phyloP scores from a whole-genome alignment of 2,113 vertebrate genomes.

The Poeciliopsis retropinna region DNA sequence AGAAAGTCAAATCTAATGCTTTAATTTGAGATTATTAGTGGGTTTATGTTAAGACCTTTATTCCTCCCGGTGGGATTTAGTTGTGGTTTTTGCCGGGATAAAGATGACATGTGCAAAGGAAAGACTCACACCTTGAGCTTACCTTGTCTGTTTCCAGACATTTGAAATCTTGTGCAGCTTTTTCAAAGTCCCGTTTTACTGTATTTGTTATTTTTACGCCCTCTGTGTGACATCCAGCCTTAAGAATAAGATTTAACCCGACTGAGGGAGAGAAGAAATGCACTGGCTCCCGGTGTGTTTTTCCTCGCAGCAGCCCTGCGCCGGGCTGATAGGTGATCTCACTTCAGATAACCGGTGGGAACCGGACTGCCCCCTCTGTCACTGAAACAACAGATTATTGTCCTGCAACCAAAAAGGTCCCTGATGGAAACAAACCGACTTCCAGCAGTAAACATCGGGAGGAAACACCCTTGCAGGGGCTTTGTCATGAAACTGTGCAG shows the following conservation, averaged over 20 bases:
- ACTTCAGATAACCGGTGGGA: slow-evolving; percentile 63
- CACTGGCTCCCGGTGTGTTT: slow-evolving; percentile 38
- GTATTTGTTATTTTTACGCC: neutral
- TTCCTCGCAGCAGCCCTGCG: slow-evolving; percentile 24
- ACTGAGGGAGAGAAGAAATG: slow-evolving; percentile 20
- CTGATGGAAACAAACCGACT: slow-evolving; percentile 34
- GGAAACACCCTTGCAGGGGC: slow-evolving; percentile 44
- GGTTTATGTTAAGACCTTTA: neutral
- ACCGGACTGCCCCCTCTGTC: slow-evolving; percentile 48
- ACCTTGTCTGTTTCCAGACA: neutral
- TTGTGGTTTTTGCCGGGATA: slow-evolving; percentile 36
- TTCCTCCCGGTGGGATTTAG: neutral
- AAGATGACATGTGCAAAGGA: slow-evolving; percentile 35
- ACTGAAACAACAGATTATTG: slow-evolving; percentile 48
- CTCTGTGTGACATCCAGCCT: neutral
- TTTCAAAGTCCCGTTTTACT: neutral
- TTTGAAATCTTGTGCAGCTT: no score
- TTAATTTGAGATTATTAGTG: neutral
- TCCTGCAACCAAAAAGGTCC: slow-evolving; percentile 32
- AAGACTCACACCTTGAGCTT: slow-evolving; percentile 27
- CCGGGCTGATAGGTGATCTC: slow-evolving; percentile 47
- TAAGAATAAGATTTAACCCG: slow-evolving; percentile 1
- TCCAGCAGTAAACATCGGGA: slow-evolving; percentile 60
- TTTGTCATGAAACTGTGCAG: neutral
- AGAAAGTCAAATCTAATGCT: neutral